Evolutionary conservation across 2,888 invertebrate species (phyloP), one percentile per base, ranked within the genome.

Genomic region (Rhodophaea formosa): DNA sequence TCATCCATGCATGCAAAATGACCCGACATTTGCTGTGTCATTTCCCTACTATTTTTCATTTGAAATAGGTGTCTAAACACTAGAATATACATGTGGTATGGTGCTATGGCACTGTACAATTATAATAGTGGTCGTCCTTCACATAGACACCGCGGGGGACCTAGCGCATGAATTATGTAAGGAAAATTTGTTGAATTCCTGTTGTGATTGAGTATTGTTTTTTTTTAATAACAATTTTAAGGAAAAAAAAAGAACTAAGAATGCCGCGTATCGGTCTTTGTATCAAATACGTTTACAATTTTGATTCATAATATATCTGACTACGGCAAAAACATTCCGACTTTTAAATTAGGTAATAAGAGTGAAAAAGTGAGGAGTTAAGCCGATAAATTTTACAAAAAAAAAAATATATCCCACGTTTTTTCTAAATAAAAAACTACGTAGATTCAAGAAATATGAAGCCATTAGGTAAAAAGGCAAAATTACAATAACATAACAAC

Each of bases 91-190:
- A 44, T 44, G 43, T 15, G 15, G 16, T 17, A 16, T 16, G 7
- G 23, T 46, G 16, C 10, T 46, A 46, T 16, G 17, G 32, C 32
- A 15, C 16, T 32, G 8, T 53, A 53, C 53, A 42, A 53, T 54
- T 30, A 44, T 61, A 59, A 61, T 56, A 63, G 67, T 47, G 46
- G 71, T 65, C 64, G 62, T 72, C 72, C 72, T 73, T 73, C 70
- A 67, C 61, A 62, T 49, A 45, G 29, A 44, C 53, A 47, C 66
- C 45, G 53, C 59, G 51, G 60, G 64, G 67, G 62, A 42, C 49
- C 23, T 70, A 67, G 68, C 67, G 69, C 63, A 63, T 62, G 54
- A 67, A 57, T 63, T 62, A 61, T 59, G 57, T 65, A 60, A n/a
- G 32, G 16, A 45, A 16, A 16, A 16, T 44, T 32, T 8, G 42